Conservation (phyloP, 2,888 invertebrate species). For the Sesamia inferens region DNA sequence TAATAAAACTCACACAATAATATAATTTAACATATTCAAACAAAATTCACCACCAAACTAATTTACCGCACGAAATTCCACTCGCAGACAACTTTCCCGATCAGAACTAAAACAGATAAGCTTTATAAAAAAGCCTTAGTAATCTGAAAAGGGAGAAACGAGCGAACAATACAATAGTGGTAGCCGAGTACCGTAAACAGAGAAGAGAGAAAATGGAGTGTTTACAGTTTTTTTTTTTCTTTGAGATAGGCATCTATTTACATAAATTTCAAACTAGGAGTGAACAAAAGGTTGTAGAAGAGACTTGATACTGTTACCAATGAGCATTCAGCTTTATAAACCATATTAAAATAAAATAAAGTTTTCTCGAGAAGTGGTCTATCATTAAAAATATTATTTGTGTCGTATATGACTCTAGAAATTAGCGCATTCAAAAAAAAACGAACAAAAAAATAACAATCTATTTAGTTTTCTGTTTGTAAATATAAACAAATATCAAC, state of each 20-base stretch:
- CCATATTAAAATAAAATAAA: not conserved
- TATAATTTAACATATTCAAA: not conserved
- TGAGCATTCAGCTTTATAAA: not conserved
- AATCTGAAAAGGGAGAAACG: slow-evolving; percentile 46
- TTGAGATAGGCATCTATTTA: no score
- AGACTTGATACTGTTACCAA: not conserved
- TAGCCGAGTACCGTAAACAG: slow-evolving; percentile 6
- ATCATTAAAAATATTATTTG: no score
- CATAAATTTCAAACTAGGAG: no score
- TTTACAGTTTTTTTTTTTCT: no score
- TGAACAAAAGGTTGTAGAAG: no score
- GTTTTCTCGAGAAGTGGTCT: no score
- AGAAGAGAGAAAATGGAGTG: slow-evolving; percentile 19
- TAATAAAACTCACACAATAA: not conserved
- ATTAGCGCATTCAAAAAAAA: no score
- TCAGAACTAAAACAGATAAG: slow-evolving; percentile 45
- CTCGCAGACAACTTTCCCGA: slow-evolving; percentile 20
- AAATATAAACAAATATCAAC: no score
- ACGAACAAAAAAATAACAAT: no score
- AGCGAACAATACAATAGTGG: slow-evolving; percentile 36
- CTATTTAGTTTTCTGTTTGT: no score
- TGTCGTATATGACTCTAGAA: no score
- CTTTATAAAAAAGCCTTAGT: slow-evolving; percentile 44
- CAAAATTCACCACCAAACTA: slow-evolving; percentile 20
- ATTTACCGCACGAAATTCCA: slow-evolving; percentile 20